A percentile compares a stretch with the other conserved stretches of the same genome.
Conservation (phyloP, 2,113 vertebrate genomes). For the Neomonachus schauinslandi region DNA sequence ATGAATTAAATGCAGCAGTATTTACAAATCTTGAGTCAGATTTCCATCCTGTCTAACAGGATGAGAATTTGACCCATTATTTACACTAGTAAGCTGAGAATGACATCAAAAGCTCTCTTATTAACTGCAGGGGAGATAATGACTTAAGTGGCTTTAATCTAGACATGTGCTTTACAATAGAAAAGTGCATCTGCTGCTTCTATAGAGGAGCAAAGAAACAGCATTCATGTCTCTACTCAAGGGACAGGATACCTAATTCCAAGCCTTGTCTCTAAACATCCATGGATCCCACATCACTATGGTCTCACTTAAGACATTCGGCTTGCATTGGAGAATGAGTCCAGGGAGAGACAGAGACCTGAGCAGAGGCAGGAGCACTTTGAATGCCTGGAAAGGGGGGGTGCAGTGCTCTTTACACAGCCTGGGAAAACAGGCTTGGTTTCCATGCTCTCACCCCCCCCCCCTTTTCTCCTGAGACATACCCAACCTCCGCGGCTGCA, state of each 20-base stretch:
- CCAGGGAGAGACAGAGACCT: neutral
- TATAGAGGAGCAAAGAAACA: neutral
- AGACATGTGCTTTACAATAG: neutral
- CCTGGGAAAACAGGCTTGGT: neutral
- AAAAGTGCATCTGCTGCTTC: neutral
- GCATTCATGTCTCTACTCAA: neutral
- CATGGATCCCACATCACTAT: neutral
- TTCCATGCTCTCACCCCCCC: neutral
- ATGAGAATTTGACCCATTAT: conserved; percentile 54
- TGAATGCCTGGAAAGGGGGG: neutral
- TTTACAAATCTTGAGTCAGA: conserved; percentile 54
- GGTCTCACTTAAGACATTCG: neutral
- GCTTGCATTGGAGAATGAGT: neutral
- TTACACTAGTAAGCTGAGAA: conserved; percentile 57
- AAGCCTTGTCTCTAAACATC: neutral
- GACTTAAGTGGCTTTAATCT: conserved; percentile 65
- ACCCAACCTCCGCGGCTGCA: neutral
- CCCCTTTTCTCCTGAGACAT: neutral
- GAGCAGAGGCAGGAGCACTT: neutral
- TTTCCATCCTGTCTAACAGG: conserved; percentile 52
- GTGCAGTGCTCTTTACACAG: neutral
- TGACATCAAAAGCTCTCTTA: conserved; percentile 64
- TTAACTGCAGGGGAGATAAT: conserved; percentile 42
- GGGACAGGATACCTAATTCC: neutral
- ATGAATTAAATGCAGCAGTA: conserved; percentile 42